Conservation (phyloP, 2,797 vertebrate species). For the Lophius americanus region DNA sequence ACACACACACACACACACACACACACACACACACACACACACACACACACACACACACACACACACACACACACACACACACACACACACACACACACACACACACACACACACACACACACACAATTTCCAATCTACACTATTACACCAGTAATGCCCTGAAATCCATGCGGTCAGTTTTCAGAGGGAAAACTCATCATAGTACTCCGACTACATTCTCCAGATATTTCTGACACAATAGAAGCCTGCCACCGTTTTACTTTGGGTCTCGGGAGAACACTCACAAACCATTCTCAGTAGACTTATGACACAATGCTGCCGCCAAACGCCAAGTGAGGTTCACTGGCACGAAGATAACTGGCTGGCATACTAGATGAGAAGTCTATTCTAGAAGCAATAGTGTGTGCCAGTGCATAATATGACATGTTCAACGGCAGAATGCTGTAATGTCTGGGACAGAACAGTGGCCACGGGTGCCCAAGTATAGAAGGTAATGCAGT, state of each 20-base stretch:
- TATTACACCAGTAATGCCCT: slow-evolving; percentile 26
- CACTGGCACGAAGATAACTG: slow-evolving; percentile 22
- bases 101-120: background rate
- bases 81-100: too few relatives aligned
- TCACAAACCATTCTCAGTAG: slow-evolving; percentile 43
- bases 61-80: too few relatives aligned
- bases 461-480: slow-evolving; percentile 5
- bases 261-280: slow-evolving; percentile 25
- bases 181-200: slow-evolving; percentile 28
- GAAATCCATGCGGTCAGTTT: slow-evolving; percentile 18
- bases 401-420: slow-evolving; percentile 24
- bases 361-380: slow-evolving; percentile 9
- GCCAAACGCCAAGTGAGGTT: slow-evolving; percentile 20
- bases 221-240: slow-evolving; percentile 69
- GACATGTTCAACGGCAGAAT: slow-evolving; percentile 30
- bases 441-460: slow-evolving; percentile 33
- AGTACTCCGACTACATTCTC: slow-evolving; percentile 58
- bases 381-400: slow-evolving; percentile 9
- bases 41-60: too few relatives aligned
- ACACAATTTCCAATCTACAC: slow-evolving; percentile 39
- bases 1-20: too few relatives aligned
- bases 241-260: slow-evolving; percentile 53
- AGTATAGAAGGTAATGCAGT: slow-evolving; percentile 20
- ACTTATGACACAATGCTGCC: slow-evolving; percentile 23
- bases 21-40: too few relatives aligned